Conservation (phyloP, 53 echinoderm and acorn worm genomes). For the Holothuria leucospilota region DNA sequence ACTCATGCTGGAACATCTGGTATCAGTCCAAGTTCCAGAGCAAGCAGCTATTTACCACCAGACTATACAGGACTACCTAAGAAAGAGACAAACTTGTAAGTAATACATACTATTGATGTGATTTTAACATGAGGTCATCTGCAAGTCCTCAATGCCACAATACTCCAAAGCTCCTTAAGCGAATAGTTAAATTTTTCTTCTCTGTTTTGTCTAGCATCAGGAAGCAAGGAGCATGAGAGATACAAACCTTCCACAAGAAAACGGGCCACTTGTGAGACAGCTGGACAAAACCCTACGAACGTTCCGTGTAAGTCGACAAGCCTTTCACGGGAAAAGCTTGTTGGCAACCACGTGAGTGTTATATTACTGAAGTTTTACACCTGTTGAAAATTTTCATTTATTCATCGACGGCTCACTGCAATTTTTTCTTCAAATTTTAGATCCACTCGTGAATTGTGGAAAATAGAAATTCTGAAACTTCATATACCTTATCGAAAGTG, state of each 20-base stretch:
- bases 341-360: neutral
- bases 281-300: neutral
- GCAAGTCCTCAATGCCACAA: too few species aligned
- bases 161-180: too few species aligned
- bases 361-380: too few species aligned
- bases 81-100: too few species aligned
- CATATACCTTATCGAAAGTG: too few species aligned
- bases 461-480: too few species aligned
- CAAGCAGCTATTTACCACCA: neutral
- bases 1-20: neutral
- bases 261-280: neutral
- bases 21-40: neutral
- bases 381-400: too few species aligned
- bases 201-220: too few species aligned
- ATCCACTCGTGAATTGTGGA: too few species aligned
- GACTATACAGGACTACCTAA: neutral
- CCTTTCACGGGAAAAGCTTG: neutral
- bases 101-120: neutral
- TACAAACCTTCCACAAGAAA: neutral
- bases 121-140: too few species aligned
- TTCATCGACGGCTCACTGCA: neutral
- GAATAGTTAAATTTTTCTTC: too few species aligned
- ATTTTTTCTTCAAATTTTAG: too few species aligned
- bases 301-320: neutral
- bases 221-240: neutral